Evolutionary conservation across 2,797 vertebrate species (phyloP).

Genomic region (Micropoecilia bifurca): DNA sequence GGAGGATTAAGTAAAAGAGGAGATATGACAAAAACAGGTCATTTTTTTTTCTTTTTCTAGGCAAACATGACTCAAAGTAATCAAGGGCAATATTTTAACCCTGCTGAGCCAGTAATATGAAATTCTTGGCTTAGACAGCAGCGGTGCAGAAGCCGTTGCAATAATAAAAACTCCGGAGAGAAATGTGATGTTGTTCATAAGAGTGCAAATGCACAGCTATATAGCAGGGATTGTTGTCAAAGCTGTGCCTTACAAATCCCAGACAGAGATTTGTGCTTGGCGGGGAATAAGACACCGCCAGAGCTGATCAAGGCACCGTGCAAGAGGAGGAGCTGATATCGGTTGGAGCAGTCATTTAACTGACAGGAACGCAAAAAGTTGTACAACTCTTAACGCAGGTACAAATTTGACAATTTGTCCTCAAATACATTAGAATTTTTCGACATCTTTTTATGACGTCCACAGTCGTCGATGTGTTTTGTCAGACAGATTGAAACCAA

Average conservation of each 20-base stretch:
- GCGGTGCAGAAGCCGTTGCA: slow-evolving; percentile 33
- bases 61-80: slow-evolving; percentile 38
- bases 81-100: slow-evolving; percentile 30
- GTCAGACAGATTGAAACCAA: background rate
- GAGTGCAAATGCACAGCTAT: slow-evolving; percentile 44
- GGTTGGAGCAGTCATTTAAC: slow-evolving; percentile 29
- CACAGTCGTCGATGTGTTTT: background rate
- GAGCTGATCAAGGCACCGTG: slow-evolving; percentile 36
- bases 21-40: slow-evolving; percentile 13
- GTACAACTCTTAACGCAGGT: background rate
- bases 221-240: slow-evolving; percentile 25
- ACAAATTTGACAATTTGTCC: background rate
- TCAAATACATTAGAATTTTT: background rate
- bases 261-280: slow-evolving; percentile 25
- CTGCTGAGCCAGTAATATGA: slow-evolving; percentile 34
- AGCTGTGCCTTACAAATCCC: slow-evolving; percentile 28
- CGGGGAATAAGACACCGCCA: slow-evolving; percentile 51
- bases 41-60: background rate
- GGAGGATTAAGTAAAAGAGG: slow-evolving; percentile 6
- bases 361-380: slow-evolving; percentile 12
- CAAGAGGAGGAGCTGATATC: slow-evolving; percentile 36
- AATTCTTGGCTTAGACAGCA: slow-evolving; percentile 23
- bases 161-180: slow-evolving; percentile 57
- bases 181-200: slow-evolving; percentile 46
- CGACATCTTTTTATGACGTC: background rate